A percentile compares a stretch with the other conserved stretches of the same genome.
Evolutionary conservation across 92 coral and sea anemone genomes (phyloP).

Genomic region (Bergia sp.): DNA sequence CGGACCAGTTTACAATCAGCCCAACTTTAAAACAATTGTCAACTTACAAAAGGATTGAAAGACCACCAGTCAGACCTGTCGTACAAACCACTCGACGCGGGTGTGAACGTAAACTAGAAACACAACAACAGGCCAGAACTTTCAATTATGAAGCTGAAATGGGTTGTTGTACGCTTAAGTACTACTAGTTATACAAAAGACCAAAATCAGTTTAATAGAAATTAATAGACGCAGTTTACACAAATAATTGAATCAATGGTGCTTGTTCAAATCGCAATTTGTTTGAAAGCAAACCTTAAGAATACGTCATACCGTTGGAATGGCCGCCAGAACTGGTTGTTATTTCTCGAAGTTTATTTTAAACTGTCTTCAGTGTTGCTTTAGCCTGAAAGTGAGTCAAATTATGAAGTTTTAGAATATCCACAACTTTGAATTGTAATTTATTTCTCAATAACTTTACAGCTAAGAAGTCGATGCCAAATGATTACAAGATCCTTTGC

Average conservation of each 20-base stretch:
- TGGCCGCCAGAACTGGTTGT: constrained; percentile 2
- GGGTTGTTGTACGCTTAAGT: not conserved
- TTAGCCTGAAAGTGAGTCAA: not conserved
- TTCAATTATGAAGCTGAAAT: not conserved
- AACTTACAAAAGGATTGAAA: not conserved
- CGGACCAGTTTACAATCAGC: not conserved
- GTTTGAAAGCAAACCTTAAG: constrained; percentile 1
- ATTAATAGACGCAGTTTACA: not conserved
- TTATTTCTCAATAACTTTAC: too few species aligned
- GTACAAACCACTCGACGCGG: not conserved
- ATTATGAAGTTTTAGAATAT: not conserved
- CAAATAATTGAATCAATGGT: not conserved
- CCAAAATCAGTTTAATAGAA: not conserved
- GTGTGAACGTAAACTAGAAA: not conserved
- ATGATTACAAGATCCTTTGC: not conserved
- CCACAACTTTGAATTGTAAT: not conserved
- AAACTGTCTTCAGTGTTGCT: not conserved
- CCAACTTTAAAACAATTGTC: not conserved
- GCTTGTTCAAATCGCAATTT: not conserved
- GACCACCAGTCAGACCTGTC: constrained; percentile 15
- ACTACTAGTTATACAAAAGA: not conserved
- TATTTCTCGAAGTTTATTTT: not conserved
- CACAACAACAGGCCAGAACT: not conserved
- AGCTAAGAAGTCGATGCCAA: not conserved
- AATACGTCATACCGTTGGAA: constrained; percentile 40